These are phyloP conservation scores for Notoglanidium macrostoma DNA, from an alignment of 2,797 vertebrate genomes.

Conservation along the genomic window DNA sequence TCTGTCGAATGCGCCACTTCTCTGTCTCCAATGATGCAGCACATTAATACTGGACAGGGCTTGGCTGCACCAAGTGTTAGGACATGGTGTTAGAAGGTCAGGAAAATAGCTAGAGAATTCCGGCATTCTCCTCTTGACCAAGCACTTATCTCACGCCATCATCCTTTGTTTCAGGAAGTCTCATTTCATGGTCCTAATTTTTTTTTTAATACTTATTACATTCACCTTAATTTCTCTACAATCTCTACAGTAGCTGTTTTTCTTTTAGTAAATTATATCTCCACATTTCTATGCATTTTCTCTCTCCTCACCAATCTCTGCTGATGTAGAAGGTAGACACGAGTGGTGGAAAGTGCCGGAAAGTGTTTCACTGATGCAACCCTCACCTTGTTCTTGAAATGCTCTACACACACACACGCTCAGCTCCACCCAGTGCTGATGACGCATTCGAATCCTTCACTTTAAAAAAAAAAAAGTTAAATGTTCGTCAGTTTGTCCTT, in stretches of 20 bases:
- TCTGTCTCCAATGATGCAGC: constrained; percentile 36
- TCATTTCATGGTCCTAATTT: neutral
- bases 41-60: constrained; percentile 16
- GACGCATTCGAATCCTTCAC: neutral
- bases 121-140: constrained; percentile 5
- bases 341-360: constrained; percentile 61
- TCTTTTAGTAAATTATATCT: neutral
- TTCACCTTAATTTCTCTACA: neutral
- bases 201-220: neutral
- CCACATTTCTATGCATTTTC: neutral
- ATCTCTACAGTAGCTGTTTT: neutral
- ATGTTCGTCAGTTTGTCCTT: neutral
- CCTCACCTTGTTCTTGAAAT: constrained; percentile 43
- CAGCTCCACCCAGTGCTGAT: constrained; percentile 7
- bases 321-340: constrained; percentile 52
- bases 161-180: neutral
- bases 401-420: constrained; percentile 42
- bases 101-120: constrained; percentile 19
- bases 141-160: neutral
- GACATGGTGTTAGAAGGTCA: constrained; percentile 7
- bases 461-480: neutral
- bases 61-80: constrained; percentile 6
- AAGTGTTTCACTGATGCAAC: constrained; percentile 57
- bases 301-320: neutral
- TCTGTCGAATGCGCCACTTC: constrained; percentile 24